Conservation (phyloP, 2,888 invertebrate genomes). For the Automeris io region DNA sequence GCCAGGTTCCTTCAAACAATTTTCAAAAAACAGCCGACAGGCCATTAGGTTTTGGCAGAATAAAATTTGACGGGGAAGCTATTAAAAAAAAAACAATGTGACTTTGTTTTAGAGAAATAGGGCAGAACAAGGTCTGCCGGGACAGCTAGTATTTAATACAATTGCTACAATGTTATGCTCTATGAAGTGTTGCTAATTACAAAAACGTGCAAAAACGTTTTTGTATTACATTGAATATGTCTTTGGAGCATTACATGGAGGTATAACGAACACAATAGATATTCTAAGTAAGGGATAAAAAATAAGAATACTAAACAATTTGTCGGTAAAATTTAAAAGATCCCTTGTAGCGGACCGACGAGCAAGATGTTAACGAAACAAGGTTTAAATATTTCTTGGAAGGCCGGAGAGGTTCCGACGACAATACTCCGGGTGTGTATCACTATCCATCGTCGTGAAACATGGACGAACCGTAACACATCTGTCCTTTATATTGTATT, state of each 20-base stretch:
- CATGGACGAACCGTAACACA: slow-evolving; percentile 43
- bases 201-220: too few relatives aligned
- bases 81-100: too few relatives aligned
- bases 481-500: slow-evolving; percentile 52
- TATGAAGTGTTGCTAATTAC: too few relatives aligned
- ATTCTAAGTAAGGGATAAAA: slow-evolving; percentile 25
- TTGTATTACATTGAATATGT: too few relatives aligned
- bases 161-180: too few relatives aligned
- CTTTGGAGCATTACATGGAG: neutral
- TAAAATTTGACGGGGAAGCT: too few relatives aligned
- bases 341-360: slow-evolving; percentile 35
- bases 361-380: slow-evolving; percentile 39
- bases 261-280: slow-evolving; percentile 22
- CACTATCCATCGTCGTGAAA: slow-evolving; percentile 42
- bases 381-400: slow-evolving; percentile 61
- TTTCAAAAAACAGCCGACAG: too few relatives aligned
- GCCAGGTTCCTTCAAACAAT: too few relatives aligned
- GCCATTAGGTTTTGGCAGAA: too few relatives aligned
- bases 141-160: too few relatives aligned
- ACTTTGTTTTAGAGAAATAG: too few relatives aligned
- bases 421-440: slow-evolving; percentile 38
- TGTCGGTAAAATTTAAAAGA: slow-evolving; percentile 65
- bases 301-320: slow-evolving; percentile 46
- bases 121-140: too few relatives aligned
- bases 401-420: slow-evolving; percentile 57